phyloP scores from a whole-genome alignment of 2,797 vertebrate genomes.

The Tiaroga cobitis region DNA sequence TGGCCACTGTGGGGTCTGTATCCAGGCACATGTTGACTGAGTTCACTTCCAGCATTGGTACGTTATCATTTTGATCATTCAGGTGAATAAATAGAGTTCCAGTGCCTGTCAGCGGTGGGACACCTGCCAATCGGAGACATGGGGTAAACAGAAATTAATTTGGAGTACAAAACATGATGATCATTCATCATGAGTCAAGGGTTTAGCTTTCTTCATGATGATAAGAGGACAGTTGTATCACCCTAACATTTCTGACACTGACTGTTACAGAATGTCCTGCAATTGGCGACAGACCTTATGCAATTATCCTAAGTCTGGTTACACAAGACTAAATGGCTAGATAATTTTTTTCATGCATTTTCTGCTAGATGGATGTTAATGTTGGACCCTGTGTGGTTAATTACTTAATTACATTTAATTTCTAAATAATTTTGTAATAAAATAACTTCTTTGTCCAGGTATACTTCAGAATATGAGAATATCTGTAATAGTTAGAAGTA shows the following conservation, averaged over 20 bases:
- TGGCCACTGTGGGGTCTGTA: slow-evolving; percentile 40
- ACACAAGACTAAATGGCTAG: background rate
- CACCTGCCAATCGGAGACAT: slow-evolving; percentile 60
- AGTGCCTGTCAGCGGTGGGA: slow-evolving; percentile 65
- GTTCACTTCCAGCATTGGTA: slow-evolving; percentile 47
- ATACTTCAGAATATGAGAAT: background rate
- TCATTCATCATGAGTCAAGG: too few relatives aligned
- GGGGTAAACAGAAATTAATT: background rate
- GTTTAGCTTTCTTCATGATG: background rate
- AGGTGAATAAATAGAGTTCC: slow-evolving; percentile 61
- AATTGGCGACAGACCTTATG: too few relatives aligned
- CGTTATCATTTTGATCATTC: slow-evolving; percentile 68
- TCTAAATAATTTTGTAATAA: background rate
- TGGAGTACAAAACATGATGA: background rate
- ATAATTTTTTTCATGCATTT: background rate
- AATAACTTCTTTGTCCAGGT: background rate
- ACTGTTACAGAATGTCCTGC: background rate
- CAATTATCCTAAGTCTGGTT: background rate
- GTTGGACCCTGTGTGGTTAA: background rate
- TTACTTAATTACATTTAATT: too few relatives aligned
- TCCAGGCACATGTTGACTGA: slow-evolving; percentile 57
- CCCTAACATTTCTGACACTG: background rate
- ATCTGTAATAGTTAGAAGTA: background rate
- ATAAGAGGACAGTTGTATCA: background rate
- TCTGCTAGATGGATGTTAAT: background rate